These are phyloP conservation scores for Eucidaris tribuloides DNA, from an alignment of 35 echinoderm and acorn worm genomes.

Conservation along the genomic window DNA sequence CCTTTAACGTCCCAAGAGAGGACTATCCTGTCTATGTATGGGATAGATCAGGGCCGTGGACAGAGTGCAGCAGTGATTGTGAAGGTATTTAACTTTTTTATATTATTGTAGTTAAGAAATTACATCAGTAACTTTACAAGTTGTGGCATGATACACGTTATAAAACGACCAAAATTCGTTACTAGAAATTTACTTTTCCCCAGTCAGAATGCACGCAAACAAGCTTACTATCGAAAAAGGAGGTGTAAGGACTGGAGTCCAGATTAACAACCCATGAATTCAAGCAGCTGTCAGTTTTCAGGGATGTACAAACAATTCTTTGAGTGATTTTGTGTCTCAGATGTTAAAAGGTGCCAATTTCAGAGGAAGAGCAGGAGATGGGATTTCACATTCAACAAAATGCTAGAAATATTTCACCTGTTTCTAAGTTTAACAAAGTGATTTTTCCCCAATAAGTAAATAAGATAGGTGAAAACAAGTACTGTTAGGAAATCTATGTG, in stretches of 20 bases:
- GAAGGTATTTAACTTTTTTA: constrained; percentile 46
- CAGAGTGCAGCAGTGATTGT: constrained; percentile 44
- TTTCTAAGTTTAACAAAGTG: too few relatives aligned
- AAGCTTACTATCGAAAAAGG: neutral
- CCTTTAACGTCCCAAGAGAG: constrained; percentile 57
- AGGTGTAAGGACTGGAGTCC: neutral
- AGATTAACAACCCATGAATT: neutral
- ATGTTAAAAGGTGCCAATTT: too few relatives aligned
- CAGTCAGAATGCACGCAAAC: neutral
- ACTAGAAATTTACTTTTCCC: neutral
- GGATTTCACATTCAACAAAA: too few relatives aligned
- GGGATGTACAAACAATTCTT: too few relatives aligned
- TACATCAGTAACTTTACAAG: neutral
- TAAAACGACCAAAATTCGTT: neutral
- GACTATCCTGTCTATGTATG: constrained; percentile 39
- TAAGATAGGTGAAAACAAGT: too few relatives aligned
- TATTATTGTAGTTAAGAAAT: neutral
- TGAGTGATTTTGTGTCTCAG: too few relatives aligned
- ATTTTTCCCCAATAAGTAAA: too few relatives aligned
- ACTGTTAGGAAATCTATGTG: too few relatives aligned
- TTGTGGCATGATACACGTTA: neutral
- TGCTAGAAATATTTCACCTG: too few relatives aligned
- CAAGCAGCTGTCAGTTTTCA: too few relatives aligned
- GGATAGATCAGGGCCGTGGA: constrained; percentile 65
- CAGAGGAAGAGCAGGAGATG: too few relatives aligned